Base-by-base conservation (phyloP, 2,113 vertebrate species). In the Pachypanchax playfairii region DNA sequence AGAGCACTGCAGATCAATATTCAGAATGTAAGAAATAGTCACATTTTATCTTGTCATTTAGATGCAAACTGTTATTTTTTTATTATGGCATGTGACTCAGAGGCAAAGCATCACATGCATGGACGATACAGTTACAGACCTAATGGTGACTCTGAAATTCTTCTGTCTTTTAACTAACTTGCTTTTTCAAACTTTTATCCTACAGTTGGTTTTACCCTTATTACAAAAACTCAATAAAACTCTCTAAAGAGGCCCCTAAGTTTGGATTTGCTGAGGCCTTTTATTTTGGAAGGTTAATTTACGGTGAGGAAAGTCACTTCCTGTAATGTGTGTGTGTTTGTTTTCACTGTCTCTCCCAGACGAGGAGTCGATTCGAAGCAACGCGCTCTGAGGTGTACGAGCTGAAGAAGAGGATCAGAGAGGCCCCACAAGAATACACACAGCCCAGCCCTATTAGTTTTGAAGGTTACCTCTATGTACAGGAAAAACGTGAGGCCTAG, bases 401-500 rank as follows among this genome's bases (percentile, higher is more conserved):
- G 11, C 93, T 99, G 36, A 95, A 96, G 96, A 98, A 95, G 73
- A 96, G 94, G 86, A 95, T 97, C 78, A 92, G 88, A 65, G 93
- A 93, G 62, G 87, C 91, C 20, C 96, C 96, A n/a, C 94, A 93
- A 56, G 95, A 98, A 6, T 96, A 96, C 75, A 94, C 94, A 73
- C 94, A 96, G 81, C 94, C 92, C 36, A 97, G 95, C 73, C 85
- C 94, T 9, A 95, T 97, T 82, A 94, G 95, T 0, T 94, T 91
- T 24, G 97, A 98, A 87, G 97, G 96, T 51, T 99, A 99, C 82
- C 92, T 99, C 66, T 98, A 96, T 15, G 91, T 98, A 10, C 97
- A 99, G 79, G 97, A 99, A 76, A 98, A 97, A 94, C 92, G 97
- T 98, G 93, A 90, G 80, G 21, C 4, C 14, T 38, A 26, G 20